Base-by-base conservation (phyloP, 2,888 invertebrate species). In the Sycophila texana region DNA sequence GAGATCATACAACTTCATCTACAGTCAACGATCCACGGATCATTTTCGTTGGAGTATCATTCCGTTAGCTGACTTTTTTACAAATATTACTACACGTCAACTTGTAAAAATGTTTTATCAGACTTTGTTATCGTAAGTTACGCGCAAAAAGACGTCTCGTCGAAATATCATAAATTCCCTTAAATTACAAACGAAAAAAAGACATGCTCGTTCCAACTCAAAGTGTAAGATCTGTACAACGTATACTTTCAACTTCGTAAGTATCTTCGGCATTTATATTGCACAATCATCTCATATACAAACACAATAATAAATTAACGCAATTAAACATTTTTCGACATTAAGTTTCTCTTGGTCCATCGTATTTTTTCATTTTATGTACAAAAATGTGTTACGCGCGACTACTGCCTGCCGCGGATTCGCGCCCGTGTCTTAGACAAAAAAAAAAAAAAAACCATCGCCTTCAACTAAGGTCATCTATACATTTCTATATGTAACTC, bases 241-340 rank as follows among this genome's bases (percentile, higher is more conserved):
- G 79, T 39, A 16, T 76, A 79, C 13, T 60, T 57, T 63, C 60
- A 51, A 66, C 58, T 68, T 58, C 7, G 60, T 82, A 74, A 73
- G 68, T 78, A 66, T 70, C 55, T 80, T 22, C 74, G 73, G 53
- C 77, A 78, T 47, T 63, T 76, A 57, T 53, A 80, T 84, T 83
- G 81, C 82, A 83, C 84, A 83, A 81, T 80, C 79, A 83, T 81
- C 67, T 82, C 81, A 77, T 82, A 82, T 81, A 84, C 79, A 82
- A 81, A 82, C 70, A 82, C 70, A 77, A 77, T 72, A 83, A 83
- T 81, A 79, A 85, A 83, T 84, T 82, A 85, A 65, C 76, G 49
- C 66, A 77, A 77, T 77, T 77, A 81, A 75, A 81, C 79, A 74
- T 71, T 77, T 26, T 60, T 80, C 60, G 67, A 74, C 49, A 65